Conservation (phyloP, 2,797 vertebrate genomes). For the Gallinago nigripennis region DNA sequence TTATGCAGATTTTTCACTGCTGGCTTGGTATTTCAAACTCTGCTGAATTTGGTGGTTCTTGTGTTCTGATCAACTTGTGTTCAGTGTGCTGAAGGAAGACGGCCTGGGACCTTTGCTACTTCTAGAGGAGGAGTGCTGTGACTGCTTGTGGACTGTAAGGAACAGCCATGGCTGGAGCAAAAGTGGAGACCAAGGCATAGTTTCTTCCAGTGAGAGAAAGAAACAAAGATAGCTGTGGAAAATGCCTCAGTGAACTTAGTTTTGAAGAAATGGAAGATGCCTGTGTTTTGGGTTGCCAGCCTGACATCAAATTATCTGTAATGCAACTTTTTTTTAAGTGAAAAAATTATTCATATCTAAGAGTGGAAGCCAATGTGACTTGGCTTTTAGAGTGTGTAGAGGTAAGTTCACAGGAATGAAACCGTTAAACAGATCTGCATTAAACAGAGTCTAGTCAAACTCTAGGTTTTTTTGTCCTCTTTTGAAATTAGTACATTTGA, state of each 20-base stretch:
- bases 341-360: not conserved
- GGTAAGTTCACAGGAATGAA: not conserved
- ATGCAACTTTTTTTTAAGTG: not conserved
- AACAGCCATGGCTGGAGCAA: accelerated
- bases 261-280: not conserved
- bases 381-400: not conserved
- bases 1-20: not conserved
- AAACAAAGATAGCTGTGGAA: not conserved
- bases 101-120: not conserved
- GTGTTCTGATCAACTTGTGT: not conserved
- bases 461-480: not conserved
- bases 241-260: not conserved
- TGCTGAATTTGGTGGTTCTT: not conserved
- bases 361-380: not conserved
- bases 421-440: not conserved
- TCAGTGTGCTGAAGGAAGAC: not conserved
- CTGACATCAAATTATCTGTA: not conserved
- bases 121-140: not conserved
- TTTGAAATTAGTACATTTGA: not conserved
- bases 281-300: not conserved
- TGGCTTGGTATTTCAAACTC: not conserved
- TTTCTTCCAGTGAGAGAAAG: not conserved
- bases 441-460: not conserved
- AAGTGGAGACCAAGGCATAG: not conserved
- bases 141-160: not conserved